Evolutionary conservation across 2,888 invertebrate genomes (phyloP), one percentile per base, ranked within the genome.

Genomic region (Noctua fimbriata): DNA sequence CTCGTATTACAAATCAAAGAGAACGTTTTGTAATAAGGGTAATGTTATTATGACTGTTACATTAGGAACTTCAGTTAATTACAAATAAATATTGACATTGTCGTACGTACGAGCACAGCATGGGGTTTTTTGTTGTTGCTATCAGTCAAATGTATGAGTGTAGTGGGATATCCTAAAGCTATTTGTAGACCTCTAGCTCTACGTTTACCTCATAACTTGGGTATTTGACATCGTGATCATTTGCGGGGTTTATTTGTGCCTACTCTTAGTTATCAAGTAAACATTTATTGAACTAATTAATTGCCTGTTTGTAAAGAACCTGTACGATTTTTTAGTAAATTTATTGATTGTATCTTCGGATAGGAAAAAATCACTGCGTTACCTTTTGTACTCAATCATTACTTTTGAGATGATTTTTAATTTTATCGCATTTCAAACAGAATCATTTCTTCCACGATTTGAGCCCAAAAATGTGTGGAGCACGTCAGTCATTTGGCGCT

Each of bases 121-220:
- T 74, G 84, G 87, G 32, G 79, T 75, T 87, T 84, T 84, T 75
- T 66, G 79, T 60, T 41, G 60, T 60, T 41, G 60, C 10, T 70
- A 83, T 83, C 77, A 60, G 69, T 73, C 44, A 24, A 82, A 86
- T 77, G 52, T 52, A 52, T 41, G 83, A 73, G 36, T 72, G 52
- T 32, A 55, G n/a, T 72, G 81, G 85, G 81, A 82, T 82, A 86
- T 70, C 69, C 87, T 52, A 65, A 82, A 24, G 24, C 49, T 83
- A 83, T 86, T 75, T 83, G 65, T 66, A 44, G 32, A 36, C 73
- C 36, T 44, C 9, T 44, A 47, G 18, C n/a, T 36, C 9, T 49
- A 47, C 24, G 52, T 84, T 84, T 84, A 84, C 84, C 84, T 84
- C 41, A 74, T 84, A 73, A 28, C 24, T 74, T 72, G 84, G 79